Conservation (phyloP, 1,140 invertebrate genomes). For the Eupeodes corollae region DNA sequence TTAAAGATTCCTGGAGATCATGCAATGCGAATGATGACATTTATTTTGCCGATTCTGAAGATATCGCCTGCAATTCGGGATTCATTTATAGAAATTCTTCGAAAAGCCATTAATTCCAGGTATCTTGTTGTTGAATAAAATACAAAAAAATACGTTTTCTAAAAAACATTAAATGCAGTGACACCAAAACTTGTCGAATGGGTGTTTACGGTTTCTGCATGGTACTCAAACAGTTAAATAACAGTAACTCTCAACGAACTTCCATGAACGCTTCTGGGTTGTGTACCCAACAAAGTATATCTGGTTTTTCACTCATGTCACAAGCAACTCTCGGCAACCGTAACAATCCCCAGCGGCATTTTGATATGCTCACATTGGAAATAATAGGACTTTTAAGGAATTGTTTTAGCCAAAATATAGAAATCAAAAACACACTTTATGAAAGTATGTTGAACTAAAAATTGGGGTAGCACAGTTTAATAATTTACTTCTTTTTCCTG, state of each 20-base stretch:
- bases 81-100: slow-evolving; percentile 28
- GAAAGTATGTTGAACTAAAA: slow-evolving; percentile 14
- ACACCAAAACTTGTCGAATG: slow-evolving; percentile 22
- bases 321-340: slow-evolving; percentile 22
- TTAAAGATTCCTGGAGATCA: slow-evolving; percentile 28
- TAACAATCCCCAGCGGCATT: slow-evolving; percentile 24
- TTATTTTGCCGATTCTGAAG: slow-evolving; percentile 28
- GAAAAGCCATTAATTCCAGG: slow-evolving; percentile 28
- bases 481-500: neutral
- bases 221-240: slow-evolving; percentile 32
- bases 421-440: slow-evolving; percentile 26
- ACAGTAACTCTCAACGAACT: slow-evolving; percentile 24
- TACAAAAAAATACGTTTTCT: neutral
- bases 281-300: slow-evolving; percentile 31
- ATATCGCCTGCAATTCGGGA: slow-evolving; percentile 27
- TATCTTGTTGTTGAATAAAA: too few relatives aligned
- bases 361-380: slow-evolving; percentile 34
- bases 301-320: slow-evolving; percentile 31
- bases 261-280: slow-evolving; percentile 19
- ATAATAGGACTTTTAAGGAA: slow-evolving; percentile 30
- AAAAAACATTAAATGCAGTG: slow-evolving; percentile 6
- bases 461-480: neutral
- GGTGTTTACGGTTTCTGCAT: slow-evolving; percentile 35
- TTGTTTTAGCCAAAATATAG: slow-evolving; percentile 24
- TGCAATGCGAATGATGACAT: slow-evolving; percentile 36